These are phyloP conservation scores for Helogale parvula DNA, from an alignment of 2,113 vertebrate species.

Conservation along the genomic window DNA sequence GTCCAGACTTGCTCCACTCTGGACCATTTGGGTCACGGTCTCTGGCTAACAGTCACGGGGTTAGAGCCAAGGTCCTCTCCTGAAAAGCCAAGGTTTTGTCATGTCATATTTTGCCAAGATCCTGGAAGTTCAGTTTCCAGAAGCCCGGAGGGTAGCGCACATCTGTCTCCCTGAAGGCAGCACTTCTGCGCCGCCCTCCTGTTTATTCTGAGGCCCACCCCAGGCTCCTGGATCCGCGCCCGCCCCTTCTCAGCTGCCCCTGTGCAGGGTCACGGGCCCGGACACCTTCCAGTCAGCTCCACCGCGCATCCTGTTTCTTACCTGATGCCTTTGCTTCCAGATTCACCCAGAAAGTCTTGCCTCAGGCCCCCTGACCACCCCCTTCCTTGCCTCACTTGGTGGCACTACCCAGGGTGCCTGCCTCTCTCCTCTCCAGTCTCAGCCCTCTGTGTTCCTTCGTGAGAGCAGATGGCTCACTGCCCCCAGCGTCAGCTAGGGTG, in stretches of 20 bases:
- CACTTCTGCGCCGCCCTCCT: fast-evolving
- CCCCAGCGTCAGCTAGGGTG: not conserved
- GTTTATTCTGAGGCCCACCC: not conserved
- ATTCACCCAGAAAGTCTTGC: not conserved
- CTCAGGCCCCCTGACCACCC: not conserved
- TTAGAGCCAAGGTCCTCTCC: fast-evolving
- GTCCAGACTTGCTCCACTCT: fast-evolving
- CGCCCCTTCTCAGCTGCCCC: not conserved
- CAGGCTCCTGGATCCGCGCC: fast-evolving
- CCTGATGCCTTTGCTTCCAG: too few species aligned
- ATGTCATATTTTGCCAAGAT: not conserved
- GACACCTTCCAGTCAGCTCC: not conserved
- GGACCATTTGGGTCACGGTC: fast-evolving
- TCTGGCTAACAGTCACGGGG: fast-evolving
- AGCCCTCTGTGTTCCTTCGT: fast-evolving
- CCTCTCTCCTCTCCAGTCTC: not conserved
- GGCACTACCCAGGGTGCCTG: fast-evolving
- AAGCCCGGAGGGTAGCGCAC: not conserved
- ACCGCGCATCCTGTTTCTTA: too few species aligned
- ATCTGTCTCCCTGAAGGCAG: not conserved
- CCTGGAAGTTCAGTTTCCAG: too few species aligned
- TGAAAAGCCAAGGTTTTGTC: not conserved
- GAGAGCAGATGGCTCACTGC: fast-evolving
- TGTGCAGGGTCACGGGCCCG: too few species aligned
- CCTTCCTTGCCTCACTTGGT: fast-evolving